A percentile compares a stretch with the other conserved stretches of the same genome.
Conservation (phyloP, 2,113 vertebrate genomes). For the Callipepla californica region DNA sequence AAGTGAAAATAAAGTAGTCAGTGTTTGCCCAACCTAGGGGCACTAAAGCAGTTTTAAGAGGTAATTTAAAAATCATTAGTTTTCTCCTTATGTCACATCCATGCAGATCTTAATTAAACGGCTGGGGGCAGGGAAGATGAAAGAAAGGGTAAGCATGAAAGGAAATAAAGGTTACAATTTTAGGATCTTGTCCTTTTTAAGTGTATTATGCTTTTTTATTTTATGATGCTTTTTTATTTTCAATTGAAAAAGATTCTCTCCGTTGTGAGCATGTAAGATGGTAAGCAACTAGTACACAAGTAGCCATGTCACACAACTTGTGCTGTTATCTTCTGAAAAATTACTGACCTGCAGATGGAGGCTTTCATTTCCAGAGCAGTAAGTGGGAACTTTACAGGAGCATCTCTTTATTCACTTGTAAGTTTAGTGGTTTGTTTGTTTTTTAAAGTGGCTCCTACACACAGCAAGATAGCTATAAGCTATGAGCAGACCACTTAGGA, state of each 20-base stretch:
- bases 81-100: neutral
- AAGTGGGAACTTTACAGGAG: slow-evolving; percentile 18
- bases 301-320: neutral
- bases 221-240: neutral
- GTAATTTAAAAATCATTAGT: neutral
- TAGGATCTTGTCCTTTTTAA: slow-evolving; percentile 5
- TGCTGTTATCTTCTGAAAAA: neutral
- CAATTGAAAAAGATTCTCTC: neutral
- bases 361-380: slow-evolving; percentile 42
- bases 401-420: slow-evolving; percentile 39
- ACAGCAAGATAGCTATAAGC: slow-evolving; percentile 20
- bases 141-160: neutral
- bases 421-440: slow-evolving; percentile 1
- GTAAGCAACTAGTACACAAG: slow-evolving; percentile 14
- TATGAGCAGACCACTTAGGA: slow-evolving; percentile 34
- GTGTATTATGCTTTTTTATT: neutral
- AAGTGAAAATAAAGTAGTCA: neutral
- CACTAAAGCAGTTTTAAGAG: neutral
- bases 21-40: neutral
- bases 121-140: neutral
- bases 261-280: neutral
- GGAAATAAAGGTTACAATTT: neutral
- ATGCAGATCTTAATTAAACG: neutral
- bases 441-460: slow-evolving; percentile 31
- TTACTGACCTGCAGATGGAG: slow-evolving; percentile 43